Conservation (phyloP, 2,113 vertebrate genomes). For the Elanus axillaris region DNA sequence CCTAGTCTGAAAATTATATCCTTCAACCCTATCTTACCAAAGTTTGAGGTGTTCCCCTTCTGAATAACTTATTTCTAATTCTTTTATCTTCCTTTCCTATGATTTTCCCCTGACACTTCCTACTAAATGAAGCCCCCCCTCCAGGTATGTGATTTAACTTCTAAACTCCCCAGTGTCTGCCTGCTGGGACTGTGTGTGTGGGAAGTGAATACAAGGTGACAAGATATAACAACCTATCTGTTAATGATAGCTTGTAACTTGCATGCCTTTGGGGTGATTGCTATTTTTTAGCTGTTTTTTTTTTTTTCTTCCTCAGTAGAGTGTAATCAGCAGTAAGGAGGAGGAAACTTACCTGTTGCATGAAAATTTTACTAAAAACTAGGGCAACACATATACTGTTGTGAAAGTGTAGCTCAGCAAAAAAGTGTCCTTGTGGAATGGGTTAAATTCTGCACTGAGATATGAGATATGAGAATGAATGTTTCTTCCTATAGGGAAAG, state of each 20-base stretch:
- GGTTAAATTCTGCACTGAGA: background rate
- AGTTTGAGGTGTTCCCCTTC: slow-evolving; percentile 45
- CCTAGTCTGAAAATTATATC: background rate
- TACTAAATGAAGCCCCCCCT: slow-evolving; percentile 66
- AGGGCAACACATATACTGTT: background rate
- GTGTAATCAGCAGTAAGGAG: background rate
- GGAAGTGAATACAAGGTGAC: background rate
- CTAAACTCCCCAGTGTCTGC: slow-evolving; percentile 42
- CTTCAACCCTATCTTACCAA: background rate
- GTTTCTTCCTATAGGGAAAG: background rate
- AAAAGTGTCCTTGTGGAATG: background rate
- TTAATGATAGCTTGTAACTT: background rate
- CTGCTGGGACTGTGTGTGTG: background rate
- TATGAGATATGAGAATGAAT: background rate
- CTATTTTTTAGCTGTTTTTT: background rate
- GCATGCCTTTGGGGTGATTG: background rate
- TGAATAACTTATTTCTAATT: slow-evolving; percentile 54
- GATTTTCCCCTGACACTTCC: slow-evolving; percentile 53
- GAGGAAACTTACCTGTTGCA: background rate
- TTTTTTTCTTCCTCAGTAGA: background rate
- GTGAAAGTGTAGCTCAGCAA: background rate
- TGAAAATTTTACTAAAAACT: background rate
- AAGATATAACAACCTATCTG: background rate
- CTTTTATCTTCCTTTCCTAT: slow-evolving; percentile 59
- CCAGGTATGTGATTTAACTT: slow-evolving; percentile 66